These are phyloP conservation scores for Heliconius himera DNA, from an alignment of 1,140 invertebrate genomes.

Conservation along the genomic window DNA sequence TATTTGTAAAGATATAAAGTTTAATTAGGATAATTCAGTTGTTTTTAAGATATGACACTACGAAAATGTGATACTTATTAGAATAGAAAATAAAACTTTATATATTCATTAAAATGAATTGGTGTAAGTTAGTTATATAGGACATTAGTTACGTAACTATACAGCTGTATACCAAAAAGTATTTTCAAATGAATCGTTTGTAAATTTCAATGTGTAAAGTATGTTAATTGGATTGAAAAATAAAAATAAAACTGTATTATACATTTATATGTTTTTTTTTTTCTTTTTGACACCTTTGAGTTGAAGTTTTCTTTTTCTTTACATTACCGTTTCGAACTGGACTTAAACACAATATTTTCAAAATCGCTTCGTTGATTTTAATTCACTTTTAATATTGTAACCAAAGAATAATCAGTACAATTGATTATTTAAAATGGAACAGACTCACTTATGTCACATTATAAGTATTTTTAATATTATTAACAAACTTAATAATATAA, in stretches of 20 bases:
- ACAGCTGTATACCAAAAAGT: constrained; percentile 48
- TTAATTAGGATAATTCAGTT: constrained; percentile 26
- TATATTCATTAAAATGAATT: constrained; percentile 27
- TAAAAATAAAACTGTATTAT: constrained; percentile 24
- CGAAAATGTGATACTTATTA: constrained; percentile 52
- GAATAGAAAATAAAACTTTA: constrained; percentile 12
- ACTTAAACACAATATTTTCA: too few species aligned
- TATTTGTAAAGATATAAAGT: constrained; percentile 44
- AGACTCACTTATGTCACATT: constrained; percentile 27
- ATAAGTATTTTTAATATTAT: not conserved
- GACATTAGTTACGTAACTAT: constrained; percentile 32
- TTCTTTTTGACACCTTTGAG: constrained; percentile 13
- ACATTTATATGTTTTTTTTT: constrained; percentile 13
- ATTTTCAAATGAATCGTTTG: too few species aligned
- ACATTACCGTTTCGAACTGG: not conserved
- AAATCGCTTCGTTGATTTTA: too few species aligned
- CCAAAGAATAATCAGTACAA: constrained; percentile 33
- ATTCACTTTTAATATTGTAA: not conserved
- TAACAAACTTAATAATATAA: too few species aligned
- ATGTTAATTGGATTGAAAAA: constrained; percentile 31
- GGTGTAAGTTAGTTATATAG: constrained; percentile 11
- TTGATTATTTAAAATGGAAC: constrained; percentile 25
- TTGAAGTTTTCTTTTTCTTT: not conserved
- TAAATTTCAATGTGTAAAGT: constrained; percentile 44
- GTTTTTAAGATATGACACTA: constrained; percentile 14